Evolutionary conservation across 2,888 invertebrate genomes (phyloP).

Genomic region (Drosophila borborema): DNA sequence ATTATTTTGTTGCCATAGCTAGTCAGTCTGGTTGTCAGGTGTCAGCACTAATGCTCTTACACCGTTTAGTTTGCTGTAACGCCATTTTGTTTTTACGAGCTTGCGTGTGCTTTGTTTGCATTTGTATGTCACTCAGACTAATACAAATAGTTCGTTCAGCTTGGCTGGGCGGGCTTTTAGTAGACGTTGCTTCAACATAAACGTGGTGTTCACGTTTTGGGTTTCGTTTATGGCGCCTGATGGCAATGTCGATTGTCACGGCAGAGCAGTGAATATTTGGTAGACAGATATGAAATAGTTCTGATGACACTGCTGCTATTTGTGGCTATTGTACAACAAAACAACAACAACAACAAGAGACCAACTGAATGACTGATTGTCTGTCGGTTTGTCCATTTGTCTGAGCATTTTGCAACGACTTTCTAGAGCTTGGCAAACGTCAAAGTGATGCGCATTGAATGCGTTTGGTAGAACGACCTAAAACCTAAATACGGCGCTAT

Average conservation of each 20-base stretch:
- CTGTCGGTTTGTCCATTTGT: slow-evolving; percentile 5
- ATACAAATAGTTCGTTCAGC: slow-evolving; percentile 34
- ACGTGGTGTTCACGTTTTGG: slow-evolving; percentile 38
- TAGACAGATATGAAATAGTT: slow-evolving; percentile 54
- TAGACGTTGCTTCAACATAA: slow-evolving; percentile 16
- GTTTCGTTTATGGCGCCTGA: slow-evolving; percentile 38
- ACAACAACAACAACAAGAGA: slow-evolving; percentile 15
- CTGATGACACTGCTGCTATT: slow-evolving; percentile 34
- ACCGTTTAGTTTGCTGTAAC: slow-evolving; percentile 56
- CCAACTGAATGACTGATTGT: slow-evolving; percentile 49
- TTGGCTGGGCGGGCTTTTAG: slow-evolving; percentile 34
- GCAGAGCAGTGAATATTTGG: slow-evolving; percentile 48
- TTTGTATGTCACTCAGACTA: slow-evolving; percentile 28
- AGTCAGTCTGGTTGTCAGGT: slow-evolving; percentile 8
- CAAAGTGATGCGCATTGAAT: slow-evolving; percentile 73
- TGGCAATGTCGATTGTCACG: slow-evolving; percentile 54
- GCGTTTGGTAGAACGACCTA: slow-evolving; percentile 69
- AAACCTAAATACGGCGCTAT: slow-evolving; percentile 77
- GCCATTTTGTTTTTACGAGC: slow-evolving; percentile 68
- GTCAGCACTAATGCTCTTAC: slow-evolving; percentile 21
- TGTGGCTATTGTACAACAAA: slow-evolving; percentile 34
- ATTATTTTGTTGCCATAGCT: neutral
- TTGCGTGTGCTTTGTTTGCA: slow-evolving; percentile 43
- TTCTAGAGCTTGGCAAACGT: slow-evolving; percentile 68
- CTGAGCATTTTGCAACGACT: slow-evolving; percentile 43